Conservation (phyloP, 1,140 invertebrate genomes). For the Euwallacea similis region DNA sequence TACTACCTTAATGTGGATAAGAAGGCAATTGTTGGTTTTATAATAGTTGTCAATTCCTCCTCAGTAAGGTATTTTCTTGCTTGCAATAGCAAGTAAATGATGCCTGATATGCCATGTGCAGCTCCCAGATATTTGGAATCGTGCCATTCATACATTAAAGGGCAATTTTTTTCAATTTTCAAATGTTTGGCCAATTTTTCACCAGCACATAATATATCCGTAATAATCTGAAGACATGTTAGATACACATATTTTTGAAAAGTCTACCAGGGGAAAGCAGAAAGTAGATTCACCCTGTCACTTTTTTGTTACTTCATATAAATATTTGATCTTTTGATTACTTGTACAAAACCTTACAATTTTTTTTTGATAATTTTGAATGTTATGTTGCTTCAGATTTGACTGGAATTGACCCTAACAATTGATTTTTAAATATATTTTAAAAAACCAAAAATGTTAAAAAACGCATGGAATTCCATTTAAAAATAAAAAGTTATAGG, state of each 20-base stretch:
- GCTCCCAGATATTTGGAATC: conserved; percentile 84
- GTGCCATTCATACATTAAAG: conserved; percentile 86
- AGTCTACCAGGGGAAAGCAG: too few species aligned
- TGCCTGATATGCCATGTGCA: conserved; percentile 86
- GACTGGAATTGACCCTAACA: too few species aligned
- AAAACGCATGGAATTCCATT: background rate
- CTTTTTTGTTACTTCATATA: too few species aligned
- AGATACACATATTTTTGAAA: too few species aligned
- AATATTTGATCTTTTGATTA: background rate
- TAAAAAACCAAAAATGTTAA: too few species aligned
- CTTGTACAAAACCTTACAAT: too few species aligned
- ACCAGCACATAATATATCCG: conserved; percentile 69
- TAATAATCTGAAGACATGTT: conserved; percentile 48
- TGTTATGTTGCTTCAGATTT: too few species aligned
- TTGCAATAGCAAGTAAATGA: conserved; percentile 79
- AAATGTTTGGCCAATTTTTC: conserved; percentile 58
- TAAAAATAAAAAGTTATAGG: background rate
- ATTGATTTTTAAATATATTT: too few species aligned
- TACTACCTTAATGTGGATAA: conserved; percentile 57
- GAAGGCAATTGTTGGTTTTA: conserved; percentile 69
- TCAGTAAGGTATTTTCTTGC: conserved; percentile 59
- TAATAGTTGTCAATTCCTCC: conserved; percentile 57
- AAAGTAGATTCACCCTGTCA: too few species aligned
- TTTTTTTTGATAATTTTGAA: too few species aligned
- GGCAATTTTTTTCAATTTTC: conserved; percentile 56